Percentiles rank a stretch among this genome's conserved stretches.
phyloP scores from a whole-genome alignment of 2,888 invertebrate species.

The Netelia fuscicornis region DNA sequence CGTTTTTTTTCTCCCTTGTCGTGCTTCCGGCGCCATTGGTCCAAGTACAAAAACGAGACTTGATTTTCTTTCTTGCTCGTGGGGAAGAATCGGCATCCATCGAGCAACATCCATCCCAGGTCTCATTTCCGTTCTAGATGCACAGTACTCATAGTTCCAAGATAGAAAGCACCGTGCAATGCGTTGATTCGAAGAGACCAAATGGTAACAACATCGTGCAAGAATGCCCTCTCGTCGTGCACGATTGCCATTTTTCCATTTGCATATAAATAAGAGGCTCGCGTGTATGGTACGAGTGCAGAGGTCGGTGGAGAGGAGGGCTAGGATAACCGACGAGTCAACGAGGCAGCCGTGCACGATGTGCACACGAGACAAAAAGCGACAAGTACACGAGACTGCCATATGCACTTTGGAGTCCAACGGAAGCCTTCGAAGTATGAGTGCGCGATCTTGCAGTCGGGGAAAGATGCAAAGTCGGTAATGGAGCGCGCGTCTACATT shows the following conservation, averaged over 20 bases:
- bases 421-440: slow-evolving; percentile 27
- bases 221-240: slow-evolving; percentile 61
- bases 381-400: slow-evolving; percentile 40
- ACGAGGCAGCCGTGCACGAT: slow-evolving; percentile 40
- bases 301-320: neutral
- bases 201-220: slow-evolving; percentile 48
- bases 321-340: too few species aligned
- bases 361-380: slow-evolving; percentile 57
- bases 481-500: slow-evolving; percentile 56
- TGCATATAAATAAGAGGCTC: slow-evolving; percentile 78
- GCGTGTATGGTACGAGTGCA: slow-evolving; percentile 53
- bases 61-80: neutral
- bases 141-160: slow-evolving; percentile 8
- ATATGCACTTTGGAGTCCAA: slow-evolving; percentile 27
- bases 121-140: neutral
- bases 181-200: slow-evolving; percentile 44
- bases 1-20: slow-evolving; percentile 12
- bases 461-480: slow-evolving; percentile 50
- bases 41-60: slow-evolving; percentile 39
- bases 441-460: slow-evolving; percentile 35
- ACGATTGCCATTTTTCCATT: slow-evolving; percentile 76
- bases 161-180: slow-evolving; percentile 12
- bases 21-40: slow-evolving; percentile 42
- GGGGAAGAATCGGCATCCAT: neutral
- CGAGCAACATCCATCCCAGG: slow-evolving; percentile 27